These are phyloP conservation scores for Paramormyrops hopkinsi DNA, from an alignment of 2,797 vertebrate species.

Conservation along the genomic window DNA sequence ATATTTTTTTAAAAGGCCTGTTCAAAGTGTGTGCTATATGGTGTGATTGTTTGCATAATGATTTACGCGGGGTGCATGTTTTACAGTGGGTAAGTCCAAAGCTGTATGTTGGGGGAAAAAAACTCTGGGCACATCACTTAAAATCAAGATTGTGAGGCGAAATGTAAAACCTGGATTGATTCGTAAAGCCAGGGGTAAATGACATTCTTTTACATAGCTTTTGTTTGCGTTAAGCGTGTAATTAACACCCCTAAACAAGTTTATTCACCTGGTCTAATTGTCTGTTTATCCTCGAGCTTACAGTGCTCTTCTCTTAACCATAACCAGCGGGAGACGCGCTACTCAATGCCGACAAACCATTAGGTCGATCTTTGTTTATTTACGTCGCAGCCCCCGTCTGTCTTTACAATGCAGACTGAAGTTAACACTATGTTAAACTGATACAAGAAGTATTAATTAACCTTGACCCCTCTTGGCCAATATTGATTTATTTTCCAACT, in stretches of 20 bases:
- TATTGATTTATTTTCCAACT: constrained; percentile 19
- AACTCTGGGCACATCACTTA: constrained; percentile 31
- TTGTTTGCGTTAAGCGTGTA: constrained; percentile 75
- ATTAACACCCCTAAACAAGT: constrained; percentile 76
- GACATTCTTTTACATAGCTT: constrained; percentile 69
- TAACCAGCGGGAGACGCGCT: constrained; percentile 58
- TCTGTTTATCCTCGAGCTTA: constrained; percentile 69
- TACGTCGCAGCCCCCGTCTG: constrained; percentile 47
- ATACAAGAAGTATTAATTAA: constrained; percentile 32
- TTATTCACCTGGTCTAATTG: constrained; percentile 76
- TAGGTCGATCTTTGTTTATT: constrained; percentile 62
- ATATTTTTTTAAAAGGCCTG: constrained; percentile 34
- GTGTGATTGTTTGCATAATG: constrained; percentile 18
- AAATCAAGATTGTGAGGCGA: constrained; percentile 40
- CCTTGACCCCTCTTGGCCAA: constrained; percentile 21
- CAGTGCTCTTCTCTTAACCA: constrained; percentile 58
- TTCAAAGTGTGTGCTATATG: neutral
- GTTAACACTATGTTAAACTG: constrained; percentile 29
- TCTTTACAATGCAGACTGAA: constrained; percentile 49
- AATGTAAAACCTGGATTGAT: constrained; percentile 66
- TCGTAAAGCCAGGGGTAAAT: constrained; percentile 58
- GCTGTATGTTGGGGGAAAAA: constrained; percentile 20
- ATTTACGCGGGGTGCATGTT: constrained; percentile 1
- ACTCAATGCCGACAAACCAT: constrained; percentile 59
- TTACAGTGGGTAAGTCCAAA: neutral